Evolutionary conservation across 2,888 invertebrate genomes (phyloP), one percentile per base, ranked within the genome.

Genomic region (Drosophila vallismaia): DNA sequence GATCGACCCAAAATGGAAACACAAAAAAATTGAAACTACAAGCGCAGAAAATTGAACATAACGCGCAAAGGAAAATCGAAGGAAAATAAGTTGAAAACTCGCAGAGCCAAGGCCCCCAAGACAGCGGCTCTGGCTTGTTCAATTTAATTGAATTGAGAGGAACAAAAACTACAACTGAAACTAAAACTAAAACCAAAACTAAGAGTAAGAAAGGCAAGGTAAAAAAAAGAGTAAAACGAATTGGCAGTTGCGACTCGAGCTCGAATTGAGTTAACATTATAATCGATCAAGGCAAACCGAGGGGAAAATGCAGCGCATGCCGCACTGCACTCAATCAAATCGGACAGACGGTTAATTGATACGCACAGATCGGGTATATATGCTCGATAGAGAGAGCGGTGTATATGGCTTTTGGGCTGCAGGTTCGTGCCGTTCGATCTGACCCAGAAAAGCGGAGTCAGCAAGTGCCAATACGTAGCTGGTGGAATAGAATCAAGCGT

Each of bases 281-380:
- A 85, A 85, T 85, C 84, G 84, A 88, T 88, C 88, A 88, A 88
- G 84, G 81, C 71, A 81, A 88, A 86, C 74, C 78, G 78, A 86
- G 81, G 74, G 86, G 85, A 77, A 71, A 64, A 79, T 67, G 53
- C 46, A 72, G 79, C 69, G 69, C 84, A 69, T 83, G 84, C 80
- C 67, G 67, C 63, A 58, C 58, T 74, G 76, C 74, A 83, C 85
- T 88, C 81, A 83, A 86, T 83, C 77, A 80, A 67, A 56, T 62
- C 66, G 45, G 81, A 73, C 78, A 50, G 62, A 56, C 76, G 73
- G 88, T 84, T 88, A 84, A 84, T 84, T 84, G 88, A 88, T 85
- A 88, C 84, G 88, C 88, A 85, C 82, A 88, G 66, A 70, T 64
- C 64, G 64, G 31, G 33, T 6, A 85, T 74, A 71, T 64, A 73